Percentiles rank a stretch among this genome's conserved stretches.
Evolutionary conservation across 2,113 vertebrate genomes (phyloP).

Genomic region (Mirza zaza): DNA sequence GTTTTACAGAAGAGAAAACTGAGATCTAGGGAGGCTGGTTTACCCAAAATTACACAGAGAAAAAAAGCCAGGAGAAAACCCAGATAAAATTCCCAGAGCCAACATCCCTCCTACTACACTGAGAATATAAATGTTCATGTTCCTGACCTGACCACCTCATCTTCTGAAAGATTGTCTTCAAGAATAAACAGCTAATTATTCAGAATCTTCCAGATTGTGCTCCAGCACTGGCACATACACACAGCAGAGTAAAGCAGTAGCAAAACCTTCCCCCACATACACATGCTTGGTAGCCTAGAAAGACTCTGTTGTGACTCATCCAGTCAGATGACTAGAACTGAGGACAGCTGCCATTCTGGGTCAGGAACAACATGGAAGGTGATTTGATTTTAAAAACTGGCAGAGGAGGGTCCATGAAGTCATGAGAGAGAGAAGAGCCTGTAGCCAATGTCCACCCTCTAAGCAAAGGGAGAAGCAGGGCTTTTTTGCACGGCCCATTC

Average conservation of each 20-base stretch:
- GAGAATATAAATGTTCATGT: not conserved
- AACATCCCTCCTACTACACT: not conserved
- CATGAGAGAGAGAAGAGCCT: not conserved
- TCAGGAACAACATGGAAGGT: not conserved
- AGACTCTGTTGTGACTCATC: not conserved
- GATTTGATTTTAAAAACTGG: not conserved
- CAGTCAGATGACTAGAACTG: not conserved
- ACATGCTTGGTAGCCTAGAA: not conserved
- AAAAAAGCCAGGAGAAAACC: not conserved
- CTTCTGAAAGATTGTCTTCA: not conserved
- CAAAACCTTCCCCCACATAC: not conserved
- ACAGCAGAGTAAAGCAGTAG: not conserved
- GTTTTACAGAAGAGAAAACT: not conserved
- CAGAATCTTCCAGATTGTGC: not conserved
- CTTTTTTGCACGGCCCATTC: not conserved
- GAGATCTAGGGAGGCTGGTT: not conserved
- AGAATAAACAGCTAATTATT: conserved; percentile 1
- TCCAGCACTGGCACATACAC: not conserved
- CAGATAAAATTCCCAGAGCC: not conserved
- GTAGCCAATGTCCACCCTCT: conserved; percentile 6
- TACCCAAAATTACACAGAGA: not conserved
- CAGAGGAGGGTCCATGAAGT: not conserved
- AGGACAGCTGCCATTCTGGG: not conserved
- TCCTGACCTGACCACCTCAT: not conserved
- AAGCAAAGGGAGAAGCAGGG: not conserved